Conservation (phyloP, 2,888 invertebrate genomes). For the Phasia obesa region DNA sequence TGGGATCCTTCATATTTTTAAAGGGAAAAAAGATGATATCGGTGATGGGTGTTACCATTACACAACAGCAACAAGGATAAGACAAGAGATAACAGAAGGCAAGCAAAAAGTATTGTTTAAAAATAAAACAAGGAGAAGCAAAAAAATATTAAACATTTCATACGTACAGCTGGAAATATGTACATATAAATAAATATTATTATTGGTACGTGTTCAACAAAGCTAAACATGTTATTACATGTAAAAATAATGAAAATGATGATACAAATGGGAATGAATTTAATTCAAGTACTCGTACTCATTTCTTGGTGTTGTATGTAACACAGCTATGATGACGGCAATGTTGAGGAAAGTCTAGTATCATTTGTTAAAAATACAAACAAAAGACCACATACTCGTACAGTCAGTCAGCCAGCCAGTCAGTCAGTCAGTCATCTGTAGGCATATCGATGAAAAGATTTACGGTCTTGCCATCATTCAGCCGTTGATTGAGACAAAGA, state of each 20-base stretch:
- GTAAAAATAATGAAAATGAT: conserved; percentile 42
- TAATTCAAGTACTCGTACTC: neutral
- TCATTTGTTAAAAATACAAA: conserved; percentile 17
- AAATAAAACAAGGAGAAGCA: conserved; percentile 13
- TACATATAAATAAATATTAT: too few species aligned
- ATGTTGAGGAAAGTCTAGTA: conserved; percentile 18
- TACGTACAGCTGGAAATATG: conserved; percentile 41
- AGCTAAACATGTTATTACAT: conserved; percentile 63
- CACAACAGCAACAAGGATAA: conserved; percentile 21
- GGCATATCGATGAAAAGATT: conserved; percentile 35
- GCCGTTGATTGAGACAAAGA: neutral
- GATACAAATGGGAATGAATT: conserved; percentile 39
- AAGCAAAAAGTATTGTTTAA: conserved; percentile 3
- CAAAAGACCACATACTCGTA: conserved; percentile 27
- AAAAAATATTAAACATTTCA: conserved; percentile 15
- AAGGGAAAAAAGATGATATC: conserved; percentile 6
- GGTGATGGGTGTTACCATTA: conserved; percentile 45
- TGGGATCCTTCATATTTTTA: neutral
- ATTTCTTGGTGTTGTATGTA: neutral
- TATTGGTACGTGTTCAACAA: conserved; percentile 70
- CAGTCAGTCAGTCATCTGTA: conserved; percentile 34
- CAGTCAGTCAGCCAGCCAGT: too few species aligned
- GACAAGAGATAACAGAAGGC: conserved; percentile 7
- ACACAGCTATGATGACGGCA: neutral
- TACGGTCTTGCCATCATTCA: conserved; percentile 19